These are phyloP conservation scores for Xyliphius kryptos DNA, from an alignment of 2,113 vertebrate genomes.

Conservation along the genomic window DNA sequence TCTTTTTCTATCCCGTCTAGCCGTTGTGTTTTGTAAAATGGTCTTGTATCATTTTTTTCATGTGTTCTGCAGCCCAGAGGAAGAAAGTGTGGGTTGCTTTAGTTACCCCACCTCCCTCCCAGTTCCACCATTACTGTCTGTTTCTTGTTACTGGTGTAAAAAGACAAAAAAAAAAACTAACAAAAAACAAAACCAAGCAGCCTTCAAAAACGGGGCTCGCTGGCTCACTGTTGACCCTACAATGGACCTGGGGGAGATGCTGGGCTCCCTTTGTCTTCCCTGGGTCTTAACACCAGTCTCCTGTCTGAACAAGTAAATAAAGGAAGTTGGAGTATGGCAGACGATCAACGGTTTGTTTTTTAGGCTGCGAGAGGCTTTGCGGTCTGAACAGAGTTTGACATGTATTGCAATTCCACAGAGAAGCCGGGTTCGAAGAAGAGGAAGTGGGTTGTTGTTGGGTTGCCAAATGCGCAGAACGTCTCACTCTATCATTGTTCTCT, in stretches of 20 bases:
- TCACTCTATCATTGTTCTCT: slow-evolving; percentile 65
- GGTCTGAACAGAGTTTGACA: slow-evolving; percentile 9
- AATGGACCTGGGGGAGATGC: slow-evolving; percentile 43
- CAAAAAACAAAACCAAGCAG: slow-evolving; percentile 8
- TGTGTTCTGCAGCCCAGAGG: background rate
- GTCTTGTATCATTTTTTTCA: too few relatives aligned
- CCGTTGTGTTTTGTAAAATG: too few relatives aligned
- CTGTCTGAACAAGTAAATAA: slow-evolving; percentile 29
- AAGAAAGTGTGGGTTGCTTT: slow-evolving; percentile 9
- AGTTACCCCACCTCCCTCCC: slow-evolving; percentile 23
- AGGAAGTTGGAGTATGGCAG: slow-evolving; percentile 20
- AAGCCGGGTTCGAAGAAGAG: slow-evolving; percentile 55
- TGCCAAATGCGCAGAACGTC: slow-evolving; percentile 45
- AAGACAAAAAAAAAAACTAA: slow-evolving; percentile 1
- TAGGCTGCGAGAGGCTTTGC: slow-evolving; percentile 4
- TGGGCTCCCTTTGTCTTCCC: slow-evolving; percentile 34
- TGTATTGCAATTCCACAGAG: slow-evolving; percentile 30
- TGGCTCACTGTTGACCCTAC: slow-evolving; percentile 47
- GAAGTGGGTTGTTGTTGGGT: slow-evolving; percentile 51
- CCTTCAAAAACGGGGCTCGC: slow-evolving; percentile 53
- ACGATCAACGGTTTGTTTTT: slow-evolving; percentile 15
- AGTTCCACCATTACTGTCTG: slow-evolving; percentile 56
- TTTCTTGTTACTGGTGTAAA: slow-evolving; percentile 72
- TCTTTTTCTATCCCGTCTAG: too few relatives aligned
- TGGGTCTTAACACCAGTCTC: slow-evolving; percentile 42